Percentiles rank a stretch among this genome's conserved stretches.
phyloP scores from a whole-genome alignment of 2,797 vertebrate species.

The Falco novaeseelandiae region DNA sequence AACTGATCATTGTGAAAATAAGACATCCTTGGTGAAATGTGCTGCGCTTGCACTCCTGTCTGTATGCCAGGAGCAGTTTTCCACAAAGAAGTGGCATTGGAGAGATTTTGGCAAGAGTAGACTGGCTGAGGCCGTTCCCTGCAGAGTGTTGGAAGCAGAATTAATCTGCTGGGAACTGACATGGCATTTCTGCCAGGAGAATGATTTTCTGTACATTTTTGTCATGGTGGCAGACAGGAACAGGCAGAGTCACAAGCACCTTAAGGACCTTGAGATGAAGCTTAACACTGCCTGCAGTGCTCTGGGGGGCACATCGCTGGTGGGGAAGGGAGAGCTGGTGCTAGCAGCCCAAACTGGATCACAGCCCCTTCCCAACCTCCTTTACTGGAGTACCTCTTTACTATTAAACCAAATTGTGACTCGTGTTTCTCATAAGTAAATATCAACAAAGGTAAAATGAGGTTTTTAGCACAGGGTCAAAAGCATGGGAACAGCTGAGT shows the following conservation, averaged over 20 bases:
- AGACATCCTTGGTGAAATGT: neutral
- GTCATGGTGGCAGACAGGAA: neutral
- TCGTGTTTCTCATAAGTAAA: neutral
- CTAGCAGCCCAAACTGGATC: neutral
- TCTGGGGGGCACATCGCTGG: neutral
- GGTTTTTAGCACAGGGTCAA: neutral
- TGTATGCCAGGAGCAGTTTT: neutral
- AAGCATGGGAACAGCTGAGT: neutral
- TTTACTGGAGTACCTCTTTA: neutral
- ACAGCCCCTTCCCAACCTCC: neutral
- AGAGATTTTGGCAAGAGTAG: neutral
- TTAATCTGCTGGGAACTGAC: neutral
- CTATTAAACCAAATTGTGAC: neutral
- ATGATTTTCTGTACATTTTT: neutral
- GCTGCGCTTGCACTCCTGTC: neutral
- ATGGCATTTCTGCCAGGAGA: fast-evolving
- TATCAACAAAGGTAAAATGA: neutral
- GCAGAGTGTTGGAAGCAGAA: neutral
- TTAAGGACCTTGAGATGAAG: neutral
- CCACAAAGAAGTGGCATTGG: neutral
- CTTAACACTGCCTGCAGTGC: neutral
- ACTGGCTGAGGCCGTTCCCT: neutral
- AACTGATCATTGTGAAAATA: neutral
- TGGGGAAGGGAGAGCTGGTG: neutral
- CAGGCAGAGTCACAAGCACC: neutral